phyloP scores from a whole-genome alignment of 1,140 invertebrate genomes.

The Trichonephila clavata region DNA sequence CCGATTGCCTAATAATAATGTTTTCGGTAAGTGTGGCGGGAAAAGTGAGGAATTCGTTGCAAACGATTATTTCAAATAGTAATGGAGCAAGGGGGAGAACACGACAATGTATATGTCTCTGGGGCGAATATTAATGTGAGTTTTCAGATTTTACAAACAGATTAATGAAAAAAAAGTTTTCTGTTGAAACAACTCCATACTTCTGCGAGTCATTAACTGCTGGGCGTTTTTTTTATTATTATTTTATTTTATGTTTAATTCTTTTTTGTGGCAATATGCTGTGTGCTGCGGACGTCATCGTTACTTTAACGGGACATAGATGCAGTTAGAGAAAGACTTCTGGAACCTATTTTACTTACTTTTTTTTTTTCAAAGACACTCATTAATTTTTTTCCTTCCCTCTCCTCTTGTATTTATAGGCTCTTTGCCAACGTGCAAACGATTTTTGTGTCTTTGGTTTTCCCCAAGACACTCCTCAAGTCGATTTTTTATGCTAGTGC shows the following conservation, averaged over 20 bases:
- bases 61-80: not conserved
- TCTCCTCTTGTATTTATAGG: conserved; percentile 33
- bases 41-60: not conserved
- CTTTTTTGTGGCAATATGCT: not conserved
- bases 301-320: conserved; percentile 6
- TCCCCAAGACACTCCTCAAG: not conserved
- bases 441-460: conserved; percentile 20
- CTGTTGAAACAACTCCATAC: conserved; percentile 54
- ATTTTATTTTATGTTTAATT: not conserved
- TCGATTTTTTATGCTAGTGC: not conserved
- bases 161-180: conserved; percentile 20
- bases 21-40: not conserved
- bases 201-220: conserved; percentile 58
- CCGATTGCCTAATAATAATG: conserved; percentile 35
- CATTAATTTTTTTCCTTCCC: conserved; percentile 37
- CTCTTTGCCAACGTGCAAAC: conserved; percentile 45
- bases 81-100: not conserved
- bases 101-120: not conserved
- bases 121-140: conserved; percentile 59
- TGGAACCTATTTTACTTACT: conserved; percentile 1
- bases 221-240: conserved; percentile 29
- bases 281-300: conserved; percentile 12
- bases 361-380: not conserved
- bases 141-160: conserved; percentile 50
- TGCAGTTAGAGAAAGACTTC: conserved; percentile 22